Base-by-base conservation (phyloP, 1,140 invertebrate genomes). In the Polyergus mexicanus region DNA sequence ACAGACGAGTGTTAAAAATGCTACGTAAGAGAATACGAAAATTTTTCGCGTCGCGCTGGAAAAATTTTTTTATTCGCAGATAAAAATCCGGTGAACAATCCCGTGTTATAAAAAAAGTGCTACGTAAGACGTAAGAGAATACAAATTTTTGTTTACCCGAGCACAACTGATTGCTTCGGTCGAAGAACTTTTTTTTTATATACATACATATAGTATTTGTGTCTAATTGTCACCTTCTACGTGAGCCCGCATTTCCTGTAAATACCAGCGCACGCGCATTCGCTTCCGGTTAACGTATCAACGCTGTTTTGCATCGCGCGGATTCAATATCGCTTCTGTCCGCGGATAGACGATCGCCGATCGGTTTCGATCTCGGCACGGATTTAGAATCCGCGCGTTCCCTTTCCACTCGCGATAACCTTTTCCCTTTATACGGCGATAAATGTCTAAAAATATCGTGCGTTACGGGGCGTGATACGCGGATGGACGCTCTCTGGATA, bases 361-460 rank as follows among this genome's bases (percentile, higher is more conserved):
- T 19, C 47, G 28, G 25, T 56, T 72, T 35, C n/a, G 58, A 4
- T 51, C 44, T 19, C 44, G 41, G 16, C 3, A 28, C 16, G 56
- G 11, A 80, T n/a, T 65, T 65, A 35, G 16, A 44, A 58, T 41
- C 13, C 19, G 3, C 11, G 35, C 22, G 6, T 47, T 60, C 38
- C 13, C 13, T 69, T 47, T 35, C 7, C 19, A 11, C 6, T 32
- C 38, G 51, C 19, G n/a, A 22, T 22, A 72, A 74, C 25, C 28
- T 72, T 41, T 58, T 83, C n/a, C 54, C 38, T 60, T 74, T 60
- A 22, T 35, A 58, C 41, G 38, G 7, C 25, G 19, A 25, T 60
- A 72, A 83, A 83, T 44, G 38, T 83, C 28, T 83, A 83, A 83
- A 83, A 74, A 83, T 83, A 83, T 60, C 54, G 13, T 11, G 56